These are phyloP conservation scores for Bombus confusus DNA, from an alignment of 1,140 invertebrate species.

Conservation along the genomic window DNA sequence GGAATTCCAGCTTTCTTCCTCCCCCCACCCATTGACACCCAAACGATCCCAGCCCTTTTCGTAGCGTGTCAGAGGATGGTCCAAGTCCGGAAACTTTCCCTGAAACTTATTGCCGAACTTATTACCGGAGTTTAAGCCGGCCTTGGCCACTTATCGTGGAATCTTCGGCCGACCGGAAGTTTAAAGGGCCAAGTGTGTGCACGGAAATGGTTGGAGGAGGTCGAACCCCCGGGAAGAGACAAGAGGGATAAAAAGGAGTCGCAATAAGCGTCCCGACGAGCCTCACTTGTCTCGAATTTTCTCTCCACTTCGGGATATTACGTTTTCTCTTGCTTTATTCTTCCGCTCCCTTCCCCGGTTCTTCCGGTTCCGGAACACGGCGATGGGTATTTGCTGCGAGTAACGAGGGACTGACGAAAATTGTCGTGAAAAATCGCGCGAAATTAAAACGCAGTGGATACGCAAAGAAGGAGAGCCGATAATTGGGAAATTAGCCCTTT, in stretches of 20 bases:
- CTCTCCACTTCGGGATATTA: constrained; percentile 53
- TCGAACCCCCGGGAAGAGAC: constrained; percentile 3
- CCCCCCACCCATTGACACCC: neutral
- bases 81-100: constrained; percentile 67
- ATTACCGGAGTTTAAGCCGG: constrained; percentile 74
- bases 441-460: neutral
- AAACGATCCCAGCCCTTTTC: neutral
- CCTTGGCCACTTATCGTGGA: constrained; percentile 70
- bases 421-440: neutral
- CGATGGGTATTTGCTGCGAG: neutral
- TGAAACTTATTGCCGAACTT: constrained; percentile 75
- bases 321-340: constrained; percentile 47
- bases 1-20: constrained; percentile 22
- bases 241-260: constrained; percentile 26
- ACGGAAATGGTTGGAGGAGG: constrained; percentile 21
- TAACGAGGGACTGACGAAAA: neutral
- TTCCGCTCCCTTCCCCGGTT: neutral
- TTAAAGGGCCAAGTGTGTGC: constrained; percentile 67
- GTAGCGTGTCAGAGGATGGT: constrained; percentile 1
- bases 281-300: constrained; percentile 58
- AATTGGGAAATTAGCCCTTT: neutral
- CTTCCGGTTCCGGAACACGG: too few relatives aligned
- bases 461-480: neutral
- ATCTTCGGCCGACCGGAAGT: constrained; percentile 72
- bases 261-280: constrained; percentile 49